These are phyloP conservation scores for Apteryx owenii DNA, from an alignment of 2,113 vertebrate species.

Conservation along the genomic window DNA sequence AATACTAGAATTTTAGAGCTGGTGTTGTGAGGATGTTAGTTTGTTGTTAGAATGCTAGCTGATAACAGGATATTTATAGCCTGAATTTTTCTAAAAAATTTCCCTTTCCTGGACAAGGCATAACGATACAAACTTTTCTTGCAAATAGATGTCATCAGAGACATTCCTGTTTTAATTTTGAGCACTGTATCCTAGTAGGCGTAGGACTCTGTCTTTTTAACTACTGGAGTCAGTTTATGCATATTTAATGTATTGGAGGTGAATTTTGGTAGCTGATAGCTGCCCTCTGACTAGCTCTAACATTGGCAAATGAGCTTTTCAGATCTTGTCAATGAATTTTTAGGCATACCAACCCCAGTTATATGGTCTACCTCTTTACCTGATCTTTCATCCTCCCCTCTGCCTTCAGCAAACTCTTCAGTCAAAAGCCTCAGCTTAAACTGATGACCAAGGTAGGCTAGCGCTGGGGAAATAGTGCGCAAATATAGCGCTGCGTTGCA, in stretches of 20 bases:
- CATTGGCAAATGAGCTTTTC: background rate
- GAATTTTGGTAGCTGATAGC: background rate
- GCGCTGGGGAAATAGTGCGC: fast-evolving
- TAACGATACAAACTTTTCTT: background rate
- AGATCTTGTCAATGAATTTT: background rate
- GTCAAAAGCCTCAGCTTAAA: background rate
- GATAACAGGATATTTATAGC: background rate
- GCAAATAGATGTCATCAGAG: background rate
- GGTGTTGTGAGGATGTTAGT: background rate
- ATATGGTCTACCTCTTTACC: background rate
- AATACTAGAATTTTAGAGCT: background rate
- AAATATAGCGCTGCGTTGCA: background rate
- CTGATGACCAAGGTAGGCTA: background rate
- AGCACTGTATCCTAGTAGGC: background rate
- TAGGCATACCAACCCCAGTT: background rate
- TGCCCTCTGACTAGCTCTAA: background rate
- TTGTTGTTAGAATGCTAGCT: background rate
- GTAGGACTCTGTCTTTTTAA: background rate
- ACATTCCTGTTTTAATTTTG: background rate
- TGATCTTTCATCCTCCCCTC: background rate
- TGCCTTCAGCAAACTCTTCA: background rate
- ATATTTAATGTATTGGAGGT: background rate
- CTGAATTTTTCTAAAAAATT: background rate
- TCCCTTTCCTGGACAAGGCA: background rate
- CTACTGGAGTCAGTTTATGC: background rate